phyloP scores from a whole-genome alignment of 2,797 vertebrate genomes.

The Selene dorsalis region DNA sequence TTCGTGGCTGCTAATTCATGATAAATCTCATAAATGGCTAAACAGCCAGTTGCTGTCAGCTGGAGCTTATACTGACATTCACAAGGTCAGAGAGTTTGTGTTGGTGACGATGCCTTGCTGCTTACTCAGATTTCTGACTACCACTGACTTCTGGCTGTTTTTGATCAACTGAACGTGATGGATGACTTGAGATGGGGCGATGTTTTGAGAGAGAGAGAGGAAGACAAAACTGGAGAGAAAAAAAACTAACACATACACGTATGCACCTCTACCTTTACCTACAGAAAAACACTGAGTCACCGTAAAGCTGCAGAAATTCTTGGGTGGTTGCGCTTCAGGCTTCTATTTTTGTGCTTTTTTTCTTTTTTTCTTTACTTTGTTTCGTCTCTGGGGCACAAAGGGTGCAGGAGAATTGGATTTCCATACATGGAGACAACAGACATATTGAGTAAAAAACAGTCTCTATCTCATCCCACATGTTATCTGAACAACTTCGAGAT shows the following conservation, averaged over 20 bases:
- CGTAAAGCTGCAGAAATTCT: slow-evolving; percentile 45
- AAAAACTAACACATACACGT: slow-evolving; percentile 6
- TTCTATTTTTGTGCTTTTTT: slow-evolving; percentile 15
- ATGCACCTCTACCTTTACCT: slow-evolving; percentile 4
- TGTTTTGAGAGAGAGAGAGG: background rate
- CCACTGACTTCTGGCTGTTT: slow-evolving; percentile 25
- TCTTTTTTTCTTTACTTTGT: background rate
- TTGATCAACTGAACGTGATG: slow-evolving; percentile 27
- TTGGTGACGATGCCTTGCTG: slow-evolving; percentile 12
- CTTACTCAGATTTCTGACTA: slow-evolving; percentile 30
- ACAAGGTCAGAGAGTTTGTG: slow-evolving; percentile 38
- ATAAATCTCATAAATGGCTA: slow-evolving; percentile 15
- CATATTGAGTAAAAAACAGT: slow-evolving; percentile 23
- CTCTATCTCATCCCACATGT: slow-evolving; percentile 53
- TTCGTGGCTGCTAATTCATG: slow-evolving; percentile 29
- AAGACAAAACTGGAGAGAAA: slow-evolving; percentile 24
- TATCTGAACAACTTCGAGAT: slow-evolving; percentile 65
- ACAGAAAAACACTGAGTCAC: slow-evolving; percentile 55
- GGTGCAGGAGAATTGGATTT: slow-evolving; percentile 37
- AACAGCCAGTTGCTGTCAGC: slow-evolving; percentile 31
- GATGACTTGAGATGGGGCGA: slow-evolving; percentile 15
- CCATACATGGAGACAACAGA: slow-evolving; percentile 42
- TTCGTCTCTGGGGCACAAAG: slow-evolving; percentile 26
- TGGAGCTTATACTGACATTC: slow-evolving; percentile 18
- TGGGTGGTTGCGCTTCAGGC: slow-evolving; percentile 33